These are phyloP conservation scores for Aplochiton taeniatus DNA, from an alignment of 2,797 vertebrate species.

Conservation along the genomic window DNA sequence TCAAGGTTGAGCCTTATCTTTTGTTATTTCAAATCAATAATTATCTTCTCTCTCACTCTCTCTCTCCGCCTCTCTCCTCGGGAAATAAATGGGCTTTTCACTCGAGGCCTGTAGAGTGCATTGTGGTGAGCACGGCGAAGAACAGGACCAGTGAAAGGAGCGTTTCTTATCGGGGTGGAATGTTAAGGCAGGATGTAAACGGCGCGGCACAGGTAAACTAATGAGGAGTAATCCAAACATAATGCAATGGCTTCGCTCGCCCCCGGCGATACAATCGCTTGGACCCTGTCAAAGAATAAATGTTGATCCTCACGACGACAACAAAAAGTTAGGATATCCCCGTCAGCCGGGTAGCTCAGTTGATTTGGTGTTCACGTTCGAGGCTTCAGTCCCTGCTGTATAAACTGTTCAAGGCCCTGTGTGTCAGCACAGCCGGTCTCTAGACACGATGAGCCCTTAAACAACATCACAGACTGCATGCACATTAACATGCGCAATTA, in stretches of 20 bases:
- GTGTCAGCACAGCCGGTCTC: slow-evolving; percentile 1
- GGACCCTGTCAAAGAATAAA: too few relatives aligned
- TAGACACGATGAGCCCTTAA: slow-evolving; percentile 11
- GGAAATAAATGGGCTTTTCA: slow-evolving; percentile 71
- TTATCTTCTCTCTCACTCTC: slow-evolving; percentile 57
- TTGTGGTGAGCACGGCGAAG: slow-evolving; percentile 49
- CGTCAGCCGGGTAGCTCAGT: slow-evolving; percentile 42
- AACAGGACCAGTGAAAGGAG: slow-evolving; percentile 59
- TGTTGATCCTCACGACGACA: neutral
- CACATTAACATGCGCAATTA: slow-evolving; percentile 68
- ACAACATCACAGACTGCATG: slow-evolving; percentile 46
- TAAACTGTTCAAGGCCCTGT: neutral
- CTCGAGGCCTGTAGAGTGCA: slow-evolving; percentile 56
- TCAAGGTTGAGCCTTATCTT: slow-evolving; percentile 80
- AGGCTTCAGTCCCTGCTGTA: slow-evolving; percentile 6
- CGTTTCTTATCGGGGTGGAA: slow-evolving; percentile 60
- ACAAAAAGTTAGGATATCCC: slow-evolving; percentile 19
- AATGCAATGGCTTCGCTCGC: too few relatives aligned
- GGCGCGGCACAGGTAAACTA: neutral
- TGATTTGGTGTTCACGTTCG: slow-evolving; percentile 33
- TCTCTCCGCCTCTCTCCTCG: slow-evolving; percentile 18
- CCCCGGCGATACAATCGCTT: slow-evolving; percentile 23
- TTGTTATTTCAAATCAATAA: slow-evolving; percentile 82
- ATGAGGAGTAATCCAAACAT: too few relatives aligned
- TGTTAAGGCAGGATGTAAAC: slow-evolving; percentile 63